Conservation (phyloP, 2,113 vertebrate genomes). For the Hippocampus mohnikei region DNA sequence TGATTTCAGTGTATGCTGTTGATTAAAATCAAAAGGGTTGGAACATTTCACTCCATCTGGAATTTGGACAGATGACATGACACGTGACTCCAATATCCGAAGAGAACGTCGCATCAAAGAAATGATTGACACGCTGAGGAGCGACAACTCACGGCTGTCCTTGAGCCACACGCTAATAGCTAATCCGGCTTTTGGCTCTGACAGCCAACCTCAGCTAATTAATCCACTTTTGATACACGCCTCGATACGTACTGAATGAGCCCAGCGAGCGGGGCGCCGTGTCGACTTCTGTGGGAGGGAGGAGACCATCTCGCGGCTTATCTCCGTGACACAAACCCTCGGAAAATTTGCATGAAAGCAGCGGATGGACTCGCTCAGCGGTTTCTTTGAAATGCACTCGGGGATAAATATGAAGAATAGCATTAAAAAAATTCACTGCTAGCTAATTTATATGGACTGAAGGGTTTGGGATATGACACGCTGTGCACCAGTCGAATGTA, state of each 20-base stretch:
- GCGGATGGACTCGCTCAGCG: not conserved
- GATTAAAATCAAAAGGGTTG: not conserved
- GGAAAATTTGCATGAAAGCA: not conserved
- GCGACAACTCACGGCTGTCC: not conserved
- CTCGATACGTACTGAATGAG: not conserved
- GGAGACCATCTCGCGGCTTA: not conserved
- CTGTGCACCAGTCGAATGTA: too few species aligned
- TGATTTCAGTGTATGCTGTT: not conserved
- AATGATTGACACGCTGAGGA: not conserved
- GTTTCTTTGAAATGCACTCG: not conserved
- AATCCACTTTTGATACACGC: slow-evolving; percentile 10
- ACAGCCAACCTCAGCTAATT: slow-evolving; percentile 6
- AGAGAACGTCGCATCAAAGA: not conserved
- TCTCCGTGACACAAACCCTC: not conserved
- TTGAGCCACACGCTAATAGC: not conserved
- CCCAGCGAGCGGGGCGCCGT: not conserved
- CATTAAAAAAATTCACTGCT: not conserved
- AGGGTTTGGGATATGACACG: too few species aligned
- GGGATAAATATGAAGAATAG: not conserved
- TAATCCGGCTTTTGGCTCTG: slow-evolving; percentile 2
- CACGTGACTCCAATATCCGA: not conserved
- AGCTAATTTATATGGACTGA: not conserved
- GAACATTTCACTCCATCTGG: not conserved
- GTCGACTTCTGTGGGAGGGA: not conserved
- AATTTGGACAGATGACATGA: not conserved